phyloP scores from a whole-genome alignment of 2,113 vertebrate species.

The Chlorodrepanis virens region DNA sequence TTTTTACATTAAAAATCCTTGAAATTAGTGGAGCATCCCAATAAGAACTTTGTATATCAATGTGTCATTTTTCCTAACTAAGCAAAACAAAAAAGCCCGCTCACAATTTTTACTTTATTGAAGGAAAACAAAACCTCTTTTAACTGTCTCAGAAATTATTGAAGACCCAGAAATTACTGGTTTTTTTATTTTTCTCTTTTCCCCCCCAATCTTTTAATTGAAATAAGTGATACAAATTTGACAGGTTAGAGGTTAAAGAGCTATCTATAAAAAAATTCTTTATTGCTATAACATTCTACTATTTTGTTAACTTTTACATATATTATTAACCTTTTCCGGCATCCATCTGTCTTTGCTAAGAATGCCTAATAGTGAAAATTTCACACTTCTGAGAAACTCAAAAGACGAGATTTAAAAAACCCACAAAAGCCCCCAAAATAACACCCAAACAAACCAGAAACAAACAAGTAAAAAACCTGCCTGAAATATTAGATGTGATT shows the following conservation, averaged over 20 bases:
- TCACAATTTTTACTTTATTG: not conserved
- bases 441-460: rapidly evolving
- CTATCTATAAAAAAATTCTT: not conserved
- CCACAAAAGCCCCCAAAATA: not conserved
- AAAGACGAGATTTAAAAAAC: not conserved
- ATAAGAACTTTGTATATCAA: not conserved
- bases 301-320: not conserved
- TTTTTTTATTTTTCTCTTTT: rapidly evolving
- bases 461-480: not conserved
- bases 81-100: not conserved
- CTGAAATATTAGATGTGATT: not conserved
- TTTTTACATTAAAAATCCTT: not conserved
- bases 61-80: not conserved
- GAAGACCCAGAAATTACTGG: not conserved
- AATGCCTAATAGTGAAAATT: not conserved
- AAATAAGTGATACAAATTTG: slow-evolving; percentile 8
- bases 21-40: not conserved
- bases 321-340: not conserved
- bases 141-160: not conserved
- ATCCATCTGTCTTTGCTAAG: not conserved
- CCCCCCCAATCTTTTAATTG: not conserved
- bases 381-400: not conserved
- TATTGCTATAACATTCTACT: not conserved
- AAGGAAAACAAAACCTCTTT: not conserved
- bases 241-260: not conserved